phyloP scores from a whole-genome alignment of 2,888 invertebrate species.

The Perizoma flavofasciatum region DNA sequence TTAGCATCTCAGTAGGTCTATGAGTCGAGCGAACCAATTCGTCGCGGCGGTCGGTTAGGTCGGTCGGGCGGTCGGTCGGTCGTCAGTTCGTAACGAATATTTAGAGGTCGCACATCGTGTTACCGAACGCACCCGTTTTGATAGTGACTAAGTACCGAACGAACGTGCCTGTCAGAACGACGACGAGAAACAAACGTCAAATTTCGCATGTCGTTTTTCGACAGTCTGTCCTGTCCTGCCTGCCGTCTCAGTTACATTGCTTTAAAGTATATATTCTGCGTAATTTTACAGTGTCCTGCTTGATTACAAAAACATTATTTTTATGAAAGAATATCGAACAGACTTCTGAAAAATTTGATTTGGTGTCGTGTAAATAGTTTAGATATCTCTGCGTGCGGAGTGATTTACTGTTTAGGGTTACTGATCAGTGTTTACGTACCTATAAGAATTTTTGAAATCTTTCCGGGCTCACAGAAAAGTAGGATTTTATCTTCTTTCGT shows the following conservation, averaged over 20 bases:
- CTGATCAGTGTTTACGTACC: slow-evolving; percentile 34
- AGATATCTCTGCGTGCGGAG: slow-evolving; percentile 12
- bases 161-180: slow-evolving; percentile 25
- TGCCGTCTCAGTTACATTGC: too few species aligned
- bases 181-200: slow-evolving; percentile 55
- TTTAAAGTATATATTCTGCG: too few species aligned
- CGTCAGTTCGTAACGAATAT: slow-evolving; percentile 66
- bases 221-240: slow-evolving; percentile 29
- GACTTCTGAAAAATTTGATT: slow-evolving; percentile 13
- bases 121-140: slow-evolving; percentile 51
- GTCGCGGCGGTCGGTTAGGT: too few species aligned
- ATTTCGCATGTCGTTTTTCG: slow-evolving; percentile 43
- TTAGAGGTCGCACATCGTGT: slow-evolving; percentile 53
- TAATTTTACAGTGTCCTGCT: too few species aligned
- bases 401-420: slow-evolving; percentile 35
- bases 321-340: slow-evolving; percentile 24
- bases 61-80: slow-evolving; percentile 34
- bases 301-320: slow-evolving; percentile 1
- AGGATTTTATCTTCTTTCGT: slow-evolving; percentile 1
- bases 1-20: too few species aligned
- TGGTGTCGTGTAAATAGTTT: slow-evolving; percentile 4
- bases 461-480: not conserved
- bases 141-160: slow-evolving; percentile 1
- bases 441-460: slow-evolving; percentile 17
- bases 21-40: too few species aligned